Evolutionary conservation across 2,113 vertebrate genomes (phyloP).

Genomic region (Oostethus manadensis): DNA sequence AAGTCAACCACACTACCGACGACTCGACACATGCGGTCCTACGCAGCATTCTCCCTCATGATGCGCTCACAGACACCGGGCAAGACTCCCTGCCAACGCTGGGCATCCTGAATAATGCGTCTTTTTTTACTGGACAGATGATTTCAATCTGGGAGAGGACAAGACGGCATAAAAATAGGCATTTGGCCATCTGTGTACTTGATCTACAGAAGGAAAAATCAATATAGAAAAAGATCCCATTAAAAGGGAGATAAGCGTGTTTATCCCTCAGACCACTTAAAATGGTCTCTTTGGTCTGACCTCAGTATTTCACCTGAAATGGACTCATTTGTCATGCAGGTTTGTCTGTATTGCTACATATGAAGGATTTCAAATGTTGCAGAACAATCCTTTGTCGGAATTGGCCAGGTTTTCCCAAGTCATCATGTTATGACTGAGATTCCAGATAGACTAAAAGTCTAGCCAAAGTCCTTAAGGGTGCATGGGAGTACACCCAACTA

Average conservation of each 20-base stretch:
- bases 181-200: constrained; percentile 43
- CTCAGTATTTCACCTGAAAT: background rate
- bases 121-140: constrained; percentile 1
- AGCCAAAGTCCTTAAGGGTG: no score
- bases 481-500: no score
- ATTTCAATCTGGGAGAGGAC: constrained; percentile 24
- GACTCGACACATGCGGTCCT: constrained; percentile 11
- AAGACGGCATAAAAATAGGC: constrained; percentile 11
- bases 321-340: background rate
- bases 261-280: background rate
- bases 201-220: constrained; percentile 34
- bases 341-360: background rate
- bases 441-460: no score
- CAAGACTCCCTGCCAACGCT: constrained; percentile 5
- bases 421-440: no score
- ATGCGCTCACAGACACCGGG: constrained; percentile 9
- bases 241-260: constrained; percentile 19
- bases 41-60: constrained; percentile 5
- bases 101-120: constrained; percentile 15
- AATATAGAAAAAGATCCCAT: constrained; percentile 17
- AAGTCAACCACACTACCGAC: background rate
- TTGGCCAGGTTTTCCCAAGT: no score
- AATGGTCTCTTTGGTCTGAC: background rate
- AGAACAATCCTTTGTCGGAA: no score
- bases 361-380: no score